A percentile compares a stretch with the other conserved stretches of the same genome.
phyloP scores from a whole-genome alignment of 2,888 invertebrate species.

The Barypeithes pellucidus region DNA sequence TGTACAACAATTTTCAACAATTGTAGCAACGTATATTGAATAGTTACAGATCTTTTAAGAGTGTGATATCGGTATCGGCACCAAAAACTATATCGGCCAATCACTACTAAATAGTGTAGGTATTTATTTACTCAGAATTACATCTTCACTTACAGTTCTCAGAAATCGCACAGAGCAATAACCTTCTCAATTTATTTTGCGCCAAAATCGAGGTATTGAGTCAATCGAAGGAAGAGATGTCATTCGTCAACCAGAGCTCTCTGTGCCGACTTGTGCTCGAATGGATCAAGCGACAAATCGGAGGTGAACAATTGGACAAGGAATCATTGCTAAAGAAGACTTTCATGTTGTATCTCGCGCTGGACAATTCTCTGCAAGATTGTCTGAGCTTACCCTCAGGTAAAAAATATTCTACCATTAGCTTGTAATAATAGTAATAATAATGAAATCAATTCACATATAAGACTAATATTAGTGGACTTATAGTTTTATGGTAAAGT shows the following conservation, averaged over 20 bases:
- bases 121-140: neutral
- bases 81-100: too few species aligned
- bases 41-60: too few species aligned
- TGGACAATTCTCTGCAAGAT: constrained; percentile 84
- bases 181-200: constrained; percentile 78
- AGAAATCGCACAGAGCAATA: constrained; percentile 77
- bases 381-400: constrained; percentile 81
- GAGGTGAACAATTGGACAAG: constrained; percentile 66
- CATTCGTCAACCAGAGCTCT: constrained; percentile 73
- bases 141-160: constrained; percentile 73
- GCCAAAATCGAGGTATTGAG: constrained; percentile 84
- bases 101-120: too few species aligned
- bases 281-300: constrained; percentile 74
- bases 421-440: neutral
- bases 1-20: too few species aligned
- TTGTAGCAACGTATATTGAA: too few species aligned
- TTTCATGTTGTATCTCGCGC: constrained; percentile 83
- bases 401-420: constrained; percentile 49
- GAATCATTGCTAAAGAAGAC: constrained; percentile 76
- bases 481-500: too few species aligned
- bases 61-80: too few species aligned
- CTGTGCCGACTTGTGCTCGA: constrained; percentile 78
- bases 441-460: too few species aligned
- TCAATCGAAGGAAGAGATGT: constrained; percentile 81
- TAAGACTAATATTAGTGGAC: too few species aligned